phyloP scores from a whole-genome alignment of 1,140 invertebrate genomes.

The Drosophila sp. region DNA sequence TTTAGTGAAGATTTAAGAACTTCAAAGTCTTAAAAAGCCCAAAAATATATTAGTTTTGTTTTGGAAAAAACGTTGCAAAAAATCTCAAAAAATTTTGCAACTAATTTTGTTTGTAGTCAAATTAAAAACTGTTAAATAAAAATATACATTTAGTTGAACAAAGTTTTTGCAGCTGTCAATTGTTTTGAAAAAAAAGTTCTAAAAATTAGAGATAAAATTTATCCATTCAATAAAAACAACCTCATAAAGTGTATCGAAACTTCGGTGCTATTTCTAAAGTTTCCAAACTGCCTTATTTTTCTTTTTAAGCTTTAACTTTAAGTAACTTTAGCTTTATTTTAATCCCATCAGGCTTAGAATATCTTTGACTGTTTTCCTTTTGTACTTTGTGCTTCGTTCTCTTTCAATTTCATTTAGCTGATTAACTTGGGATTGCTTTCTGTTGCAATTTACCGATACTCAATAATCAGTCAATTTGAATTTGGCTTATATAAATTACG shows the following conservation, averaged over 20 bases:
- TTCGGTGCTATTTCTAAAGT: not conserved
- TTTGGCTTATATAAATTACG: not conserved
- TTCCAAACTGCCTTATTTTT: not conserved
- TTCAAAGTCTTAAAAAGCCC: too few relatives aligned
- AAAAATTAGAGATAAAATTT: too few relatives aligned
- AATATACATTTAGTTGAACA: too few relatives aligned
- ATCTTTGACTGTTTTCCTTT: not conserved
- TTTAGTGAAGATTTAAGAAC: too few relatives aligned
- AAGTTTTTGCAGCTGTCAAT: too few relatives aligned
- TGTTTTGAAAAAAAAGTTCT: too few relatives aligned
- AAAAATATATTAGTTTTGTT: too few relatives aligned
- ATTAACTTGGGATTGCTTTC: slow-evolving; percentile 3
- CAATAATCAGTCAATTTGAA: slow-evolving; percentile 12
- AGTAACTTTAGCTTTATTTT: not conserved
- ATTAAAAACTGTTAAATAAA: too few relatives aligned
- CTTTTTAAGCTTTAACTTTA: not conserved
- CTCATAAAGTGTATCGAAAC: not conserved
- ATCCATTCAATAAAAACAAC: not conserved
- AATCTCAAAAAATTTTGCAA: too few relatives aligned
- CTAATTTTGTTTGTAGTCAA: too few relatives aligned
- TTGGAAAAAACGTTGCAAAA: too few relatives aligned
- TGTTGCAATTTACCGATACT: not conserved
- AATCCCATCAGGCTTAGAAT: slow-evolving; percentile 12
- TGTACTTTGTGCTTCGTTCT: not conserved
- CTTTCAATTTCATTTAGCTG: slow-evolving; percentile 11